A percentile compares a stretch with the other conserved stretches of the same genome.
Evolutionary conservation across 2,113 vertebrate species (phyloP).

Genomic region (Odontesthes bonariensis): DNA sequence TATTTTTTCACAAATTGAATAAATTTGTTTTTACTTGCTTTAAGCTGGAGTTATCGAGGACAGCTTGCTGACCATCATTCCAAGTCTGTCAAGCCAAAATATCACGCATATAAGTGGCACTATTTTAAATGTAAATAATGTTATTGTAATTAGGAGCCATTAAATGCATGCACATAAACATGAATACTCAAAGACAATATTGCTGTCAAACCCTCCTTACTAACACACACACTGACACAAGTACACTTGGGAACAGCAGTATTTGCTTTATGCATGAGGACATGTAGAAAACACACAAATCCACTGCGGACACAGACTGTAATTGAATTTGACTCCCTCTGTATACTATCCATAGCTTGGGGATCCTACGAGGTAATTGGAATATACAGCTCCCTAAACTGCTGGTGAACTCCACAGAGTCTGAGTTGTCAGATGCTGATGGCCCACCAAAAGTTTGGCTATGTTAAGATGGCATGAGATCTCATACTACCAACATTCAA

Average conservation of each 20-base stretch:
- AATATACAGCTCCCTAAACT: conserved; percentile 78
- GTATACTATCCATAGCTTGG: conserved; percentile 74
- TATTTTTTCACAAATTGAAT: conserved; percentile 72
- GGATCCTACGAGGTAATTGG: conserved; percentile 78
- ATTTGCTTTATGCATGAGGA: conserved; percentile 76
- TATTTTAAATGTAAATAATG: conserved; percentile 72
- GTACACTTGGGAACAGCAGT: conserved; percentile 51
- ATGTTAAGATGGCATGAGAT: conserved; percentile 67
- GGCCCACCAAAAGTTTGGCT: conserved; percentile 51
- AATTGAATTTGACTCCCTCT: conserved; percentile 81
- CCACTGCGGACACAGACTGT: conserved; percentile 70
- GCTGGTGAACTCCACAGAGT: conserved; percentile 55
- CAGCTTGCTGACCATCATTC: conserved; percentile 76
- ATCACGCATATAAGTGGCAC: conserved; percentile 39
- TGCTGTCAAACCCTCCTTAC: conserved; percentile 25
- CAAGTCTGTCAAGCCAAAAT: conserved; percentile 47
- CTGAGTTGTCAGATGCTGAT: conserved; percentile 63
- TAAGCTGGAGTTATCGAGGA: conserved; percentile 74
- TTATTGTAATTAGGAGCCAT: conserved; percentile 52
- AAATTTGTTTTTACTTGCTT: conserved; percentile 78
- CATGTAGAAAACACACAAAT: conserved; percentile 79
- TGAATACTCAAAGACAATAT: conserved; percentile 51
- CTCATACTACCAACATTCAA: conserved; percentile 60
- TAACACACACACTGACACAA: conserved; percentile 55
- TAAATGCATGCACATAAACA: conserved; percentile 55